Conservation (phyloP, 1,140 invertebrate genomes). For the Pissodes strobi region DNA sequence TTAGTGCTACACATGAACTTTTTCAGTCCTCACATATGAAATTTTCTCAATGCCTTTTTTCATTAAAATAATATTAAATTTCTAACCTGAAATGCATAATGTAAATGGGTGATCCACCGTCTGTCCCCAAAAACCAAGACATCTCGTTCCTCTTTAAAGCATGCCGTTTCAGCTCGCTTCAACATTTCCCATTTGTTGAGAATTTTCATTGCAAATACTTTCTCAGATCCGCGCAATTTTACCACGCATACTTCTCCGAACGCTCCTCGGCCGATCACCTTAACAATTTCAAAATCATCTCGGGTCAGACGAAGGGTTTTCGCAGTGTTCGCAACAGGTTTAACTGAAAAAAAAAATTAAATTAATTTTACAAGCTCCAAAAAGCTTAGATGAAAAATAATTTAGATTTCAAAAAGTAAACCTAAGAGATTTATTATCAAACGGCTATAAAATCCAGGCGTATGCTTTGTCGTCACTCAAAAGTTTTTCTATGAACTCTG, state of each 20-base stretch:
- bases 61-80: conserved; percentile 1
- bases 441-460: no score
- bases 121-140: no score
- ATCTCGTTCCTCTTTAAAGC: no score
- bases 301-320: conserved; percentile 87
- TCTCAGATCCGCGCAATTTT: conserved; percentile 79
- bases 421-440: no score
- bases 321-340: conserved; percentile 88
- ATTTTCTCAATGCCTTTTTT: no score
- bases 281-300: conserved; percentile 98
- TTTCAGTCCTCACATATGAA: no score
- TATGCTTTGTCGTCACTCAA: no score
- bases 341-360: conserved; percentile 74
- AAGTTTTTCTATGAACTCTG: no score
- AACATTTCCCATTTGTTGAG: conserved; percentile 99
- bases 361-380: neutral
- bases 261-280: conserved; percentile 96
- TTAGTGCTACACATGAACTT: no score
- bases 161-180: conserved; percentile 90
- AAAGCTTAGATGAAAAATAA: neutral
- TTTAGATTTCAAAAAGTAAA: no score
- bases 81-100: conserved; percentile 16
- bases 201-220: conserved; percentile 99
- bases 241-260: conserved; percentile 99
- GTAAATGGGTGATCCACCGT: no score